These are phyloP conservation scores for Gonioctena quinquepunctata DNA, from an alignment of 1,140 invertebrate species.

Conservation along the genomic window DNA sequence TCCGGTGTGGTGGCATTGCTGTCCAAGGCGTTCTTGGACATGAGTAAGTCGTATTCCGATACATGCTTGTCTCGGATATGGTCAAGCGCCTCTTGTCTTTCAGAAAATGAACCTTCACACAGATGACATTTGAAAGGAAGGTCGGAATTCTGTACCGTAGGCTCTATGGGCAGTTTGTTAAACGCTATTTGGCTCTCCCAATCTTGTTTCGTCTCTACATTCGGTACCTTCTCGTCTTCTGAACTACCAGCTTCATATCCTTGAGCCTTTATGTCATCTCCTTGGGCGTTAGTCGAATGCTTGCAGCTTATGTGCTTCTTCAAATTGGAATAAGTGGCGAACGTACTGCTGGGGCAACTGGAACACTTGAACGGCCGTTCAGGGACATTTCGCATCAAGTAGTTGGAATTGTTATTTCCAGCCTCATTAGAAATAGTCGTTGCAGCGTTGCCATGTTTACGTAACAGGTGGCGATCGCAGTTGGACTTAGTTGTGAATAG, in stretches of 20 bases:
- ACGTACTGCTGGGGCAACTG: constrained; percentile 82
- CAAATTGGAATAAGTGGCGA: constrained; percentile 78
- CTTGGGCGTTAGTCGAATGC: constrained; percentile 60
- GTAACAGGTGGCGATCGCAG: constrained; percentile 88
- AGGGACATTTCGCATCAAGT: constrained; percentile 71
- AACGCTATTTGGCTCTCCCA: constrained; percentile 35
- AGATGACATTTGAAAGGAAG: constrained; percentile 91
- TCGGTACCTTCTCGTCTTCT: constrained; percentile 53
- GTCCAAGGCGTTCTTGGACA: constrained; percentile 80
- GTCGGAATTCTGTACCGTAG: constrained; percentile 58
- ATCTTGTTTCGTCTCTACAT: constrained; percentile 28
- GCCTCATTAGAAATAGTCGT: constrained; percentile 49
- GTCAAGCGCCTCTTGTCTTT: constrained; percentile 76
- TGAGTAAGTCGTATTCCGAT: constrained; percentile 72
- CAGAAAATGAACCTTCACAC: constrained; percentile 83
- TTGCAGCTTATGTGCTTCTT: constrained; percentile 77
- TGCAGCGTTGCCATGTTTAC: constrained; percentile 76
- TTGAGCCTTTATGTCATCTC: constrained; percentile 52
- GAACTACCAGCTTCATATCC: constrained; percentile 56
- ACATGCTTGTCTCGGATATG: constrained; percentile 78
- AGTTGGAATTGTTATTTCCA: constrained; percentile 51
- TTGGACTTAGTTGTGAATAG: constrained; percentile 97
- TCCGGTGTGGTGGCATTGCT: constrained; percentile 58
- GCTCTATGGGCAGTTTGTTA: constrained; percentile 25
- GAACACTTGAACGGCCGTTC: constrained; percentile 85